Percentiles rank a stretch among this genome's conserved stretches.
Conservation (phyloP, 2,113 vertebrate genomes). For the Picathartes gymnocephalus region DNA sequence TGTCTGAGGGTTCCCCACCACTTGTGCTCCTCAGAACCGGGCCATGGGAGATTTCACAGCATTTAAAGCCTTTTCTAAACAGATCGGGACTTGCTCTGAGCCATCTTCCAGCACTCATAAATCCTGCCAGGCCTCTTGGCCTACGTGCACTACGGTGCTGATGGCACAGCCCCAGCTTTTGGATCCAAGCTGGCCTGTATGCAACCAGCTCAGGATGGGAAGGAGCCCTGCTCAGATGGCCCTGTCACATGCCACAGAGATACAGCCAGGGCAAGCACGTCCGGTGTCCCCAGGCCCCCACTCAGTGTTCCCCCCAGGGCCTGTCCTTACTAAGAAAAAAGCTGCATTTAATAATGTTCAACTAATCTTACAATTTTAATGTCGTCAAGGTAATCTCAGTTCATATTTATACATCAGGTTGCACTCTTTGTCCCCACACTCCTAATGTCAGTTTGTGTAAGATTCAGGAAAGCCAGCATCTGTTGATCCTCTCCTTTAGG, state of each 20-base stretch:
- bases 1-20: background rate
- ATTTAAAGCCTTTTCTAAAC: background rate
- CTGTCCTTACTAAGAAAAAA: background rate
- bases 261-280: background rate
- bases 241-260: background rate
- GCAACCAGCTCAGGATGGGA: background rate
- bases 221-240: rapidly evolving
- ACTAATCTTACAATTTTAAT: background rate
- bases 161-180: background rate
- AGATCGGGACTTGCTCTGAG: background rate
- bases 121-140: background rate
- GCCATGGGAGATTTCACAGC: rapidly evolving
- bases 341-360: background rate
- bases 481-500: background rate
- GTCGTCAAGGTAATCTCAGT: background rate
- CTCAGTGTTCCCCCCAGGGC: background rate
- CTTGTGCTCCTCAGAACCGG: background rate
- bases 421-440: background rate
- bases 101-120: background rate
- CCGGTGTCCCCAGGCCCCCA: rapidly evolving
- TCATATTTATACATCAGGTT: background rate
- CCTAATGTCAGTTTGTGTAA: background rate
- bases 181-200: background rate
- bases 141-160: rapidly evolving
- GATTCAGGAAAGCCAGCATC: background rate